These are phyloP conservation scores for Hyposoter didymator DNA, from an alignment of 2,888 invertebrate species.

Conservation along the genomic window DNA sequence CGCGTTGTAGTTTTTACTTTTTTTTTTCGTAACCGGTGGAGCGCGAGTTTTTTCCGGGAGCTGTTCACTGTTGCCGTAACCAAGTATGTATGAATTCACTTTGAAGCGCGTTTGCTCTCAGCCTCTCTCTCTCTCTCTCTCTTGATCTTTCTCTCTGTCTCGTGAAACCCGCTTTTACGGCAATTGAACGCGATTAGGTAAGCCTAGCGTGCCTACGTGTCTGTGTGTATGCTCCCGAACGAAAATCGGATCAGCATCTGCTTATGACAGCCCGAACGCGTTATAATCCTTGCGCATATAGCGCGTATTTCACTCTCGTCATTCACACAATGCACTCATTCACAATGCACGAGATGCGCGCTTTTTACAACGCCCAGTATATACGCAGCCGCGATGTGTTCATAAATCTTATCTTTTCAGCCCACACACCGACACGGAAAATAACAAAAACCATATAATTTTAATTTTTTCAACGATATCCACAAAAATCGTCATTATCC, in stretches of 20 bases:
- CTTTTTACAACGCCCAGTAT: constrained; percentile 64
- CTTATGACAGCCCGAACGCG: constrained; percentile 80
- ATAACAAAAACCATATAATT: constrained; percentile 3
- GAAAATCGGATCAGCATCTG: constrained; percentile 81
- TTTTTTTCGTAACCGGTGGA: constrained; percentile 62
- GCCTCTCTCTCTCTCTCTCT: constrained; percentile 8
- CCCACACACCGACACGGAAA: neutral
- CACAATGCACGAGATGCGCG: constrained; percentile 57
- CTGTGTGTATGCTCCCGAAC: constrained; percentile 65
- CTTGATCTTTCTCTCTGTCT: constrained; percentile 42
- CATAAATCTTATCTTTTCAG: neutral
- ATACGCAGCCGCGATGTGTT: neutral
- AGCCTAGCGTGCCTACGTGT: constrained; percentile 67
- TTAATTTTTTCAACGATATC: neutral
- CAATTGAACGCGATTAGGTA: constrained; percentile 82
- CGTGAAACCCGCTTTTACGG: constrained; percentile 78
- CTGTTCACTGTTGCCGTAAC: constrained; percentile 48
- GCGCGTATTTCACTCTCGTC: constrained; percentile 58
- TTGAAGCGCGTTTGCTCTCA: constrained; percentile 26
- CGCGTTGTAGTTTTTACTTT: constrained; percentile 39
- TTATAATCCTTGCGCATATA: constrained; percentile 76
- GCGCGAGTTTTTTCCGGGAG: constrained; percentile 50
- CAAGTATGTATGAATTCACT: constrained; percentile 43
- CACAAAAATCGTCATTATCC: neutral
- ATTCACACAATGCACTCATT: constrained; percentile 64